Percentiles rank a stretch among this genome's conserved stretches.
phyloP scores from a whole-genome alignment of 2,113 vertebrate species.

The Bucco capensis region DNA sequence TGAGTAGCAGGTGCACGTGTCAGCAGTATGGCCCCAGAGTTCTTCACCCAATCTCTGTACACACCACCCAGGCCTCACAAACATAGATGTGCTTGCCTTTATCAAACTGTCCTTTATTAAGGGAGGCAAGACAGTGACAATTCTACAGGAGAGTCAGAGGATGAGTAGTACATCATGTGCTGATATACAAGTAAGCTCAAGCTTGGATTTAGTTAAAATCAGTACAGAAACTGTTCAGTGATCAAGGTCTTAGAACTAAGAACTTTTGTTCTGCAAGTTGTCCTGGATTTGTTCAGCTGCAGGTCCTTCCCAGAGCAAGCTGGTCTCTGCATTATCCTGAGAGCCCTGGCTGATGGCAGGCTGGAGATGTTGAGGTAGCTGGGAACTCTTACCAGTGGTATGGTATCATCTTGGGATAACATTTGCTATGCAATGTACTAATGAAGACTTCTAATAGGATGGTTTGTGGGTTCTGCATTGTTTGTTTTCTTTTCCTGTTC shows the following conservation, averaged over 20 bases:
- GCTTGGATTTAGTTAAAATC: neutral
- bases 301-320: neutral
- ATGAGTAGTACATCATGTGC: neutral
- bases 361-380: neutral
- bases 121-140: neutral
- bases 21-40: fast-evolving
- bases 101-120: neutral
- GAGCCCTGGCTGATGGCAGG: neutral
- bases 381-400: neutral
- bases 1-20: neutral
- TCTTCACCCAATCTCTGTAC: neutral
- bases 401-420: fast-evolving
- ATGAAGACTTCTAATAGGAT: neutral
- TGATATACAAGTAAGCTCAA: neutral
- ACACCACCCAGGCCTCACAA: neutral
- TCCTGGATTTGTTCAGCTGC: neutral
- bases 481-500: neutral
- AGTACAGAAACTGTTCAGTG: neutral
- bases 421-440: neutral
- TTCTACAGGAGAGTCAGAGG: neutral
- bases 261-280: neutral
- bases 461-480: neutral
- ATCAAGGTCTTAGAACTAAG: neutral
- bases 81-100: neutral
- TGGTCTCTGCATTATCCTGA: neutral